Evolutionary conservation across 2,113 vertebrate genomes (phyloP).

Genomic region (Tautogolabrus adspersus): DNA sequence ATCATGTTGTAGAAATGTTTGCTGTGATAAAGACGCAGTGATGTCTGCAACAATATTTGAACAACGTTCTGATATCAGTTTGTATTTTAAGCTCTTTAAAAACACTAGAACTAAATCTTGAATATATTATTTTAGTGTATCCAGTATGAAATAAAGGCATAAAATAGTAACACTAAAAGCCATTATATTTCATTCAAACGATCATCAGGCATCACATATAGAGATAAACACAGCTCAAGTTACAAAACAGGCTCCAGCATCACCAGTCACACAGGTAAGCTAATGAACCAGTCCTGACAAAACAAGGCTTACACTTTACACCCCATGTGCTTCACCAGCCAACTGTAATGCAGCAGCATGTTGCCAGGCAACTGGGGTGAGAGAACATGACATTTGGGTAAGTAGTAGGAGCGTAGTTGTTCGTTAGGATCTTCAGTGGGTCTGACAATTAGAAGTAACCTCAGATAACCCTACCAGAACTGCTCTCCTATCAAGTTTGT

Average conservation of each 20-base stretch:
- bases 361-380: slow-evolving; percentile 76
- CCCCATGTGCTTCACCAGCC: slow-evolving; percentile 40
- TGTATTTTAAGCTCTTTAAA: too few species aligned
- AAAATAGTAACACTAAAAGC: too few species aligned
- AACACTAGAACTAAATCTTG: too few species aligned
- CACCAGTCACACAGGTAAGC: neutral
- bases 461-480: neutral
- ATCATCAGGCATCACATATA: too few species aligned
- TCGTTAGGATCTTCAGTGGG: slow-evolving; percentile 25
- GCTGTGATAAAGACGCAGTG: too few species aligned
- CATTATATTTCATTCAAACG: too few species aligned
- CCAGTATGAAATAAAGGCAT: too few species aligned
- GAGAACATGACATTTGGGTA: slow-evolving; percentile 4
- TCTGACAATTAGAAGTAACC: slow-evolving; percentile 57
- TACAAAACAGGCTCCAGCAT: neutral
- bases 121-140: too few species aligned
- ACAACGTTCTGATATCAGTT: too few species aligned
- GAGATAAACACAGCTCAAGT: neutral
- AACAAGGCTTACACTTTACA: slow-evolving; percentile 32
- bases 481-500: neutral
- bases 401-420: neutral
- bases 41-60: too few species aligned
- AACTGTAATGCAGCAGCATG: slow-evolving; percentile 50
- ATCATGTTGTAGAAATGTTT: too few species aligned
- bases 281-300: slow-evolving; percentile 43